These are phyloP conservation scores for Montipora sp. DNA, from an alignment of 64 coral and sea anemone species.

Conservation along the genomic window DNA sequence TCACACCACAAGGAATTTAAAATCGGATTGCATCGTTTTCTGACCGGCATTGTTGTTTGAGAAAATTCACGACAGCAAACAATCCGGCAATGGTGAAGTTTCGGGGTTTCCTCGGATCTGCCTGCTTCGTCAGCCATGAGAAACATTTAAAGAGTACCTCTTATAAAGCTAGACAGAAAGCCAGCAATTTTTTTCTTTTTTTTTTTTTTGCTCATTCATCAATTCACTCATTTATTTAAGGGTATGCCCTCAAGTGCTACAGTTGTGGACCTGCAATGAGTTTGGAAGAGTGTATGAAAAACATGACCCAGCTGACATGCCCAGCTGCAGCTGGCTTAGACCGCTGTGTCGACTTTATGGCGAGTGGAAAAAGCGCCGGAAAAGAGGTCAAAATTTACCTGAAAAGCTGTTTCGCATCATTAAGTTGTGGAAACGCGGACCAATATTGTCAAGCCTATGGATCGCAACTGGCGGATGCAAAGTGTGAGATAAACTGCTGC, in stretches of 20 bases:
- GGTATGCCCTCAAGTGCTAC: not conserved
- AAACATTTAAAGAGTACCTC: no score
- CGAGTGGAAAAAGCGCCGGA: not conserved
- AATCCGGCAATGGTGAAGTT: no score
- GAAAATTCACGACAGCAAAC: no score
- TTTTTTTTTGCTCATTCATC: no score
- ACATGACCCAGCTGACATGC: not conserved
- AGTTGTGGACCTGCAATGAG: not conserved
- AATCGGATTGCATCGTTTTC: no score
- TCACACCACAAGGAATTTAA: no score
- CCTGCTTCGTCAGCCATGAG: no score
- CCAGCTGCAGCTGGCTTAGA: not conserved
- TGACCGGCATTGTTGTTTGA: no score
- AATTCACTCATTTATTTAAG: not conserved
- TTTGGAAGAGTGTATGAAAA: not conserved
- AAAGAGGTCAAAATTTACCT: not conserved
- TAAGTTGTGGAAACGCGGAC: not conserved
- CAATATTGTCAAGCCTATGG: not conserved
- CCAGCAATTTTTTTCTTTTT: no score
- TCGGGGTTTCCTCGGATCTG: no score
- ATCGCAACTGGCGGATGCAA: not conserved
- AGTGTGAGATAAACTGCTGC: not conserved
- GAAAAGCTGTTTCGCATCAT: not conserved
- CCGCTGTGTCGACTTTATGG: not conserved
- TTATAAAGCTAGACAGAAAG: no score